Base-by-base conservation (phyloP, 2,888 invertebrate species). In the Alentia gelatinosa region DNA sequence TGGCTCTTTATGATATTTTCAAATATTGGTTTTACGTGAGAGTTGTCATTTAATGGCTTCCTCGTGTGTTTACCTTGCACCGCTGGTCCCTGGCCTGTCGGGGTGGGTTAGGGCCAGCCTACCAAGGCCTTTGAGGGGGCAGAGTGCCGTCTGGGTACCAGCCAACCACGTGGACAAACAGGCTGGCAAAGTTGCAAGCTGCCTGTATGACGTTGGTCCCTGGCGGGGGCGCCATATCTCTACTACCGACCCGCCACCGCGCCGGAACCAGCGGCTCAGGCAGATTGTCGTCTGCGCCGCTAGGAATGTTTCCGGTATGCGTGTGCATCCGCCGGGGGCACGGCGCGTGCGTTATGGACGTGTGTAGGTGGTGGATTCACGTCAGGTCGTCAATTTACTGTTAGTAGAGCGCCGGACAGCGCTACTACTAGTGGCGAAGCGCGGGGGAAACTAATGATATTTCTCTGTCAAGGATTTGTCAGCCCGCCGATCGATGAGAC, bases 401-500 rank as follows among this genome's bases (percentile, higher is more conserved):
- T 7, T 26, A n/a, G n/a, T n/a, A n/a, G n/a, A n/a, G n/a, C n/a
- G n/a, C n/a, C n/a, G n/a, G n/a, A n/a, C n/a, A n/a, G n/a, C n/a
- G n/a, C n/a, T n/a, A n/a, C n/a, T 1, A 12, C 56, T 56, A n/a
- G 56, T 74, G 33, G 30, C 30, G 30, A 33, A 26, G 74, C 30
- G 9, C 9, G 9, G 9, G 30, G 26, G 37, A 9, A 39, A 79
- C 79, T 79, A 79, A 79, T 79, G 79, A 79, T 79, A 79, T 35
- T 79, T 79, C 79, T 79, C 79, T 74, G 79, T 79, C 79, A 39
- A 19, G 79, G 79, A 79, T 79, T 79, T 79, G 79, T 79, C 39
- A 26, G 63, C 3, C 79, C n/a, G 79, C 79, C 79, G 39, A 79
- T 79, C 79, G 35, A 79, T 39, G 35, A 33, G 12, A 12, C 3